phyloP scores from a whole-genome alignment of 2,113 vertebrate species.

The Eolophus roseicapilla region DNA sequence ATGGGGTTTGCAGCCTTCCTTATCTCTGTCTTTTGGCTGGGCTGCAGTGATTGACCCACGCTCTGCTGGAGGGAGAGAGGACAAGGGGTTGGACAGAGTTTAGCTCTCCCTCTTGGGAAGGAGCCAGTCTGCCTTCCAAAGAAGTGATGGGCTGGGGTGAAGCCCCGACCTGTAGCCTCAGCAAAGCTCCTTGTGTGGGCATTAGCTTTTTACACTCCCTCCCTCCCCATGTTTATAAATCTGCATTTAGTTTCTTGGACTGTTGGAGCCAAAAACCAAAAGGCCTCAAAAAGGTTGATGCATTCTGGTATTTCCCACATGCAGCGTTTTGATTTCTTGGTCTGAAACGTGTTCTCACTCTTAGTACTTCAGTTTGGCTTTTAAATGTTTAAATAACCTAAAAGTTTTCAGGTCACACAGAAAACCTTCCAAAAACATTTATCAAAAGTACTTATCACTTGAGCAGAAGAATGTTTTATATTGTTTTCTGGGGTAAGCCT shows the following conservation, averaged over 20 bases:
- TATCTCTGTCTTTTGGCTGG: constrained; percentile 14
- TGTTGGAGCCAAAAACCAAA: background rate
- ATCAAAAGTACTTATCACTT: constrained; percentile 41
- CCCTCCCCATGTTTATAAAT: background rate
- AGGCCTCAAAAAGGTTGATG: background rate
- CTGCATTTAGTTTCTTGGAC: background rate
- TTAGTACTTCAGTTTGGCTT: background rate
- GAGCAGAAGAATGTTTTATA: background rate
- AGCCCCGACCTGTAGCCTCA: background rate
- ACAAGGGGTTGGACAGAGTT: constrained; percentile 32
- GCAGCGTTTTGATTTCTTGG: background rate
- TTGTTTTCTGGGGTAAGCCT: background rate
- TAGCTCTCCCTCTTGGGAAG: background rate
- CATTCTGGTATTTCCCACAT: background rate
- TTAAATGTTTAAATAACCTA: constrained; percentile 36
- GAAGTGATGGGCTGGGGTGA: background rate
- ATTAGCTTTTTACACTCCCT: background rate
- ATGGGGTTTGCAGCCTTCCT: background rate
- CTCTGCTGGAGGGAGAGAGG: background rate
- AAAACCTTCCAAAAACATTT: constrained; percentile 27
- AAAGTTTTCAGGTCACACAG: background rate
- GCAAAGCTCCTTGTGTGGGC: constrained; percentile 39
- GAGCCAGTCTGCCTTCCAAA: background rate
- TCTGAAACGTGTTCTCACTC: background rate
- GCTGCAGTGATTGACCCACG: background rate